Conservation (phyloP, 2,888 invertebrate genomes). For the Punctoribates punctum region DNA sequence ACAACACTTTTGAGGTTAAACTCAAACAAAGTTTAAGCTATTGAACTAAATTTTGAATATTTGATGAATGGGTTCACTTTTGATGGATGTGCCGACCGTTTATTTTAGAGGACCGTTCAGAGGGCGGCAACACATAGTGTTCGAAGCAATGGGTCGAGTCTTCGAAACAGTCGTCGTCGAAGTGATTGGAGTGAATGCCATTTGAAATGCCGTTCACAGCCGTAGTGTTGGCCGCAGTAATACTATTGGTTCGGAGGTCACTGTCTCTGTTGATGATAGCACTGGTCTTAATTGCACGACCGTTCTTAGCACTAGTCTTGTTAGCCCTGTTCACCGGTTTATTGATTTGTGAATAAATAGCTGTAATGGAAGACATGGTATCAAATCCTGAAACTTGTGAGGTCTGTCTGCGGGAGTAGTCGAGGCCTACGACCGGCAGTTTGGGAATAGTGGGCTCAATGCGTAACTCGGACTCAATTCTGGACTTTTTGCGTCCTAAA, state of each 20-base stretch:
- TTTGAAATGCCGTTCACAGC: background rate
- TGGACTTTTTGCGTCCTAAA: conserved; percentile 33
- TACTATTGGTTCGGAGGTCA: background rate
- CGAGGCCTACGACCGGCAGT: conserved; percentile 38
- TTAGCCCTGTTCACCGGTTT: conserved; percentile 5
- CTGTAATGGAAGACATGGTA: conserved; percentile 38
- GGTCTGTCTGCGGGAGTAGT: conserved; percentile 33
- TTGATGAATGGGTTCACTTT: no score
- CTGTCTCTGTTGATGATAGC: background rate
- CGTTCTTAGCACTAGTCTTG: background rate
- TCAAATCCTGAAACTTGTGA: conserved; percentile 37
- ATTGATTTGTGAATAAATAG: conserved; percentile 40
- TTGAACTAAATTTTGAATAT: no score
- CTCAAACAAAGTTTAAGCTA: no score
- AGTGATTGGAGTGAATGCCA: background rate
- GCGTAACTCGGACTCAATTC: conserved; percentile 30
- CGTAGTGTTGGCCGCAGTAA: background rate
- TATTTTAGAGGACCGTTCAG: no score
- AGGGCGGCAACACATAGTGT: no score
- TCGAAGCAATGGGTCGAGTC: background rate
- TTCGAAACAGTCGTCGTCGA: background rate
- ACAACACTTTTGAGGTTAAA: no score
- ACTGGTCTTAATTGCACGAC: background rate
- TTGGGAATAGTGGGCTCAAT: conserved; percentile 41
- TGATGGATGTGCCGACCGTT: no score